A percentile compares a stretch with the other conserved stretches of the same genome.
Conservation (phyloP, 35 echinoderm and acorn worm genomes). For the Diadema setosum region DNA sequence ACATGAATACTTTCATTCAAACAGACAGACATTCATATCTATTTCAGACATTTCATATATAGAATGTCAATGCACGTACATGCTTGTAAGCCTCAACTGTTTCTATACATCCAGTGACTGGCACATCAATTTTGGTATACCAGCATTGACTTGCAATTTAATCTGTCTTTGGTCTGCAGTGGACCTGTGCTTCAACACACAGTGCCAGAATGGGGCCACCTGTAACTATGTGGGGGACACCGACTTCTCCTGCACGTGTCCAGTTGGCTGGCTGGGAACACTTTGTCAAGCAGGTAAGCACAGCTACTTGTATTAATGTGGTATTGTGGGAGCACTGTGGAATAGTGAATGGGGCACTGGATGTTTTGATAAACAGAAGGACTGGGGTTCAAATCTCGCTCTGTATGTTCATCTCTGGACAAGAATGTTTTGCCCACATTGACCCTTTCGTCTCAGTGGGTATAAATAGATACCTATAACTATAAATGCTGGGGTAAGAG, state of each 20-base stretch:
- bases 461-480: too few species aligned
- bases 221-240: conserved; percentile 45
- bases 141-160: too few species aligned
- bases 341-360: background rate
- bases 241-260: conserved; percentile 39
- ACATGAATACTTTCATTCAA: too few species aligned
- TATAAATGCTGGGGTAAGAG: too few species aligned
- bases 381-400: background rate
- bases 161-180: conserved; percentile 19
- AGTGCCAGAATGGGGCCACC: conserved; percentile 47
- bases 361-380: background rate
- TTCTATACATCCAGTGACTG: too few species aligned
- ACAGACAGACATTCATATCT: too few species aligned
- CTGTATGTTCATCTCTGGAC: background rate
- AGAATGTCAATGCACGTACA: too few species aligned
- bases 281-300: conserved; percentile 46
- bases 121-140: too few species aligned
- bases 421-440: too few species aligned
- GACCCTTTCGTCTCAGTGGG: too few species aligned
- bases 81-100: too few species aligned
- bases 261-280: conserved; percentile 46
- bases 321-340: background rate
- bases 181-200: conserved; percentile 52
- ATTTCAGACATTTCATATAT: too few species aligned
- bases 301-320: background rate